Evolutionary conservation across 2,888 invertebrate genomes (phyloP).

Genomic region (Yponomeuta evonymella): DNA sequence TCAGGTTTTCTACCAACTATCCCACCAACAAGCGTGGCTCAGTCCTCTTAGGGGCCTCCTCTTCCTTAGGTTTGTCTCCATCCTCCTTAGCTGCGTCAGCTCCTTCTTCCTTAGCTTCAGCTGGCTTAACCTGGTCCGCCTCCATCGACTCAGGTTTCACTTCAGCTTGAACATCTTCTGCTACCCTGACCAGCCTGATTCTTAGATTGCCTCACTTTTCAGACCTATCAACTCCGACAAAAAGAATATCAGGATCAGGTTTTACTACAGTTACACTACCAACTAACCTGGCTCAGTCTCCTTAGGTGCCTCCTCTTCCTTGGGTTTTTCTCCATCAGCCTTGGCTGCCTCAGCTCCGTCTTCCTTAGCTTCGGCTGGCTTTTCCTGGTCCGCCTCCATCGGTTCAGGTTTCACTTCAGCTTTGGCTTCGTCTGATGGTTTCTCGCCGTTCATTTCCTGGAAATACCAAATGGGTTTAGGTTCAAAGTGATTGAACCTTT

Average conservation of each 20-base stretch:
- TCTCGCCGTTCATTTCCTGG: background rate
- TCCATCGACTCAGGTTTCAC: too few relatives aligned
- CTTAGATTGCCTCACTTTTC: too few relatives aligned
- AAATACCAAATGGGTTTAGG: background rate
- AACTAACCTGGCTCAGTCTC: constrained; percentile 26
- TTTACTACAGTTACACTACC: too few relatives aligned
- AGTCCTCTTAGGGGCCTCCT: constrained; percentile 35
- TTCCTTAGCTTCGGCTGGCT: constrained; percentile 15
- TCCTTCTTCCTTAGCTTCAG: background rate
- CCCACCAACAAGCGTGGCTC: constrained; percentile 21
- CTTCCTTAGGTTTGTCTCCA: constrained; percentile 13
- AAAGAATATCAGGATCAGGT: background rate
- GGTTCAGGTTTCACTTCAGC: background rate
- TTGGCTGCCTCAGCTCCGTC: background rate
- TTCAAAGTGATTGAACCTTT: too few relatives aligned
- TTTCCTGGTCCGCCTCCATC: constrained; percentile 20
- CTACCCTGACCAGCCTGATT: too few relatives aligned
- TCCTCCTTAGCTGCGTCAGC: constrained; percentile 11
- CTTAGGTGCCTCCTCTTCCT: constrained; percentile 31
- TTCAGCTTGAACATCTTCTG: too few relatives aligned
- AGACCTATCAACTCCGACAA: background rate
- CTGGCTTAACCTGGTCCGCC: constrained; percentile 23
- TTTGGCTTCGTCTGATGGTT: background rate
- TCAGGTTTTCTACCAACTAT: too few relatives aligned
- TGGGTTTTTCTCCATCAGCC: constrained; percentile 16